phyloP scores from a whole-genome alignment of 2,797 vertebrate species.

The Labroides dimidiatus region DNA sequence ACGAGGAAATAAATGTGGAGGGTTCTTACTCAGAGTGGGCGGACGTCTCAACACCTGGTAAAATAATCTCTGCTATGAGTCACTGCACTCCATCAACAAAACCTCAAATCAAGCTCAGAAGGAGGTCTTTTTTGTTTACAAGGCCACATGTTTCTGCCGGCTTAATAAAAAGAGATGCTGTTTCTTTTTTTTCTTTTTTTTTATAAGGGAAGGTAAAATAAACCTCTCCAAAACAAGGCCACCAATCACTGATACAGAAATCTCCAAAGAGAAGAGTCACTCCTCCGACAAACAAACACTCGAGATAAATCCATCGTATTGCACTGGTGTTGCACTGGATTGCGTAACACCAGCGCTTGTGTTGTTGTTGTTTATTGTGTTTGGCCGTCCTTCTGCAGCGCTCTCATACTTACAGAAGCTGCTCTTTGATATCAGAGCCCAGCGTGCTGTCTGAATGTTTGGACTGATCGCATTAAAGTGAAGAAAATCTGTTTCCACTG shows the following conservation, averaged over 20 bases:
- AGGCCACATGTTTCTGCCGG: neutral
- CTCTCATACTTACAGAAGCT: slow-evolving; percentile 19
- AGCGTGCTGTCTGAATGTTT: slow-evolving; percentile 36
- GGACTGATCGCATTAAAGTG: slow-evolving; percentile 31
- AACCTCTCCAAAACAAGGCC: neutral
- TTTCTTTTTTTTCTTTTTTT: neutral
- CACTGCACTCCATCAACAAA: neutral
- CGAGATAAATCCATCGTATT: slow-evolving; percentile 14
- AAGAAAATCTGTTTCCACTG: slow-evolving; percentile 45
- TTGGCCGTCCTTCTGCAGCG: slow-evolving; percentile 12
- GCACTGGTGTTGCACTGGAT: slow-evolving; percentile 37
- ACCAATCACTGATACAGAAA: neutral
- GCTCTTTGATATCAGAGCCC: slow-evolving; percentile 36
- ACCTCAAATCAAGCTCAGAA: neutral
- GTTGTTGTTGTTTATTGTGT: slow-evolving; percentile 10
- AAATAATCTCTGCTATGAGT: neutral
- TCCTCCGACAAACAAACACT: slow-evolving; percentile 6
- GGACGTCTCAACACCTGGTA: neutral
- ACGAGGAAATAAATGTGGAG: neutral
- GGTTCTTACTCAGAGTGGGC: neutral
- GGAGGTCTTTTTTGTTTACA: neutral
- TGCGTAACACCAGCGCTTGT: slow-evolving; percentile 30
- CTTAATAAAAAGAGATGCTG: neutral
- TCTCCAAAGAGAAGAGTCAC: neutral
- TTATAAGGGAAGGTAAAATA: neutral